Conservation (phyloP, 2,888 invertebrate genomes). For the Drosophila meridiana region DNA sequence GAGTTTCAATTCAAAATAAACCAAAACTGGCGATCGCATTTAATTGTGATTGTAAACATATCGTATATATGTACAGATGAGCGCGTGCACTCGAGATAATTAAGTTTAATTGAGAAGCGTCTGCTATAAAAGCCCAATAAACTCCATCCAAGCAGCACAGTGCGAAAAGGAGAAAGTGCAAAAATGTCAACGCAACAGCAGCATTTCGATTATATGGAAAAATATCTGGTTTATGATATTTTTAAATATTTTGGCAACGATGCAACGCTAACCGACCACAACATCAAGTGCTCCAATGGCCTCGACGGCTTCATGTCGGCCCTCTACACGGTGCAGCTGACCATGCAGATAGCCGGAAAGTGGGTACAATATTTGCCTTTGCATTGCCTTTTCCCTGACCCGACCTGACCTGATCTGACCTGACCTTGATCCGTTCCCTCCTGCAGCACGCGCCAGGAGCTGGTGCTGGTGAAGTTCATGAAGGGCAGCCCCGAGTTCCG, state of each 20-base stretch:
- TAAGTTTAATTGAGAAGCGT: slow-evolving; percentile 25
- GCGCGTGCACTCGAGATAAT: slow-evolving; percentile 30
- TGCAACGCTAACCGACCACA: slow-evolving; percentile 53
- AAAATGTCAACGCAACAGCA: slow-evolving; percentile 43
- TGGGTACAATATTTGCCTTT: slow-evolving; percentile 20
- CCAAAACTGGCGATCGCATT: slow-evolving; percentile 2
- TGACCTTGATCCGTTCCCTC: too few species aligned
- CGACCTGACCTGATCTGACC: too few species aligned
- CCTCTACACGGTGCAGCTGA: slow-evolving; percentile 73
- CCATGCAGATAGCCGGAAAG: slow-evolving; percentile 55
- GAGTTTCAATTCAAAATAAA: slow-evolving; percentile 7
- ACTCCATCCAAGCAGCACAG: slow-evolving; percentile 1
- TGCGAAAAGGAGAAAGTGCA: slow-evolving; percentile 1
- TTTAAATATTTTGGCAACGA: slow-evolving; percentile 67
- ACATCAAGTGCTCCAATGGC: slow-evolving; percentile 72
- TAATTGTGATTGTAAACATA: background rate
- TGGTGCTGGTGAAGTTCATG: slow-evolving; percentile 83
- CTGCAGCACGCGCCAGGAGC: slow-evolving; percentile 50
- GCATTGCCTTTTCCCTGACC: too few species aligned
- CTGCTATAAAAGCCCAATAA: slow-evolving; percentile 8
- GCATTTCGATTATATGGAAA: slow-evolving; percentile 76
- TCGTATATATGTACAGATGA: slow-evolving; percentile 13
- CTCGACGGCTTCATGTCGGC: slow-evolving; percentile 84
- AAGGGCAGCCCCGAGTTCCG: slow-evolving; percentile 81
- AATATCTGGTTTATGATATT: slow-evolving; percentile 75